Evolutionary conservation across 2,888 invertebrate genomes (phyloP), one percentile per base, ranked within the genome.

Genomic region (Mantis religiosa): DNA sequence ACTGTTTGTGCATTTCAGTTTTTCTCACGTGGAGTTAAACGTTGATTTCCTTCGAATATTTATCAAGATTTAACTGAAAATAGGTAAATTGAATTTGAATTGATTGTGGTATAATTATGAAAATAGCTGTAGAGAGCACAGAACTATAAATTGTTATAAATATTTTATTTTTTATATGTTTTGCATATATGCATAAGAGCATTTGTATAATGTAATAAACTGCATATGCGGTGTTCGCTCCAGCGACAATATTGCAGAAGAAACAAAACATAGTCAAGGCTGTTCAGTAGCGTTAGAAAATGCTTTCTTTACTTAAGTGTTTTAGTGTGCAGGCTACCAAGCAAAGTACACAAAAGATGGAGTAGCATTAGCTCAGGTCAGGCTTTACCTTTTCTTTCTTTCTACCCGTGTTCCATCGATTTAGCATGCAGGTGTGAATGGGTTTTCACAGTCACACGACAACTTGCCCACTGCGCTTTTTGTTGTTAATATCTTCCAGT

Each of bases 341-440:
- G 54, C 54, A 71, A 71, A 71, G 25, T 71, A 71, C 54, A 71
- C 54, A 71, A 25, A 71, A 71, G 54, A 71, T 25, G 54, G 54
- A 71, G 54, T 20, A 71, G 54, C 54, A 82, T 87, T 87, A 87
- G n/a, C 82, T 25, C 82, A 87, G 87, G 87, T 87, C 87, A 87
- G 87, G 81, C 87, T n/a, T 54, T 27, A 15, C 15, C 86, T 28
- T 25, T 25, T 9, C 34, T n/a, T 15, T 41, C 27, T 27, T 84
- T 41, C 41, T 30, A n/a, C n/a, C 27, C 28, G 25, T 86, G 54
- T 54, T 85, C 34, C 34, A 83, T 82, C 82, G 84, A n/a, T 47
- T 89, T 89, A 89, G 89, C 89, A 28, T 83, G n/a, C 82, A 88
- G 87, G 89, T 89, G 89, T 84, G 89, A 89, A 89, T 89, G 83